Evolutionary conservation across 2,888 invertebrate species (phyloP).

Genomic region (Elmis aenea): DNA sequence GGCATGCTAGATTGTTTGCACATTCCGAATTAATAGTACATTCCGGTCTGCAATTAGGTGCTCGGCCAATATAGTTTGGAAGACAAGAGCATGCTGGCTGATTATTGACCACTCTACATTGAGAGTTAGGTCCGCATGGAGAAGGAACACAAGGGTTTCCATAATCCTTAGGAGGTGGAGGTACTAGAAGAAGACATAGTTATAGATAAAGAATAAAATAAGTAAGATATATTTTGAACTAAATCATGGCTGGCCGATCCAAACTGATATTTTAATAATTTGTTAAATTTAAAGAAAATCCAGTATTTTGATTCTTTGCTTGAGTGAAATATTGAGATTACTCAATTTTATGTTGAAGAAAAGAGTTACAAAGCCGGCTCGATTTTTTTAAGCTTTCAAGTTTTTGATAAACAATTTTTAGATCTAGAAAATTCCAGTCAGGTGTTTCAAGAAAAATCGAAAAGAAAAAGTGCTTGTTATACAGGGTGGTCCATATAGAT

Average conservation of each 20-base stretch:
- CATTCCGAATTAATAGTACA: constrained; percentile 78
- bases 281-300: neutral
- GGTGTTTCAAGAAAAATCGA: too few relatives aligned
- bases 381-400: too few relatives aligned
- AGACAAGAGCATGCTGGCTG: constrained; percentile 84
- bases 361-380: too few relatives aligned
- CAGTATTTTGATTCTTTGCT: too few relatives aligned
- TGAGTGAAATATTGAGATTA: too few relatives aligned
- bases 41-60: constrained; percentile 82
- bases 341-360: too few relatives aligned
- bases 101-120: constrained; percentile 72
- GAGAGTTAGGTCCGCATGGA: constrained; percentile 79
- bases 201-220: constrained; percentile 16
- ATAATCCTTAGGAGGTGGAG: constrained; percentile 41
- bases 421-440: too few relatives aligned
- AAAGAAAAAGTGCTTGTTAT: too few relatives aligned
- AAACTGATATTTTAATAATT: constrained; percentile 1
- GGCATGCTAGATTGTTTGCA: constrained; percentile 73
- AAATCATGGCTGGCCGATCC: neutral
- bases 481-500: too few relatives aligned
- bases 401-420: too few relatives aligned
- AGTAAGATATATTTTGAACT: constrained; percentile 14
- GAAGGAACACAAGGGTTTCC: constrained; percentile 72
- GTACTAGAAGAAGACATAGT: constrained; percentile 40
- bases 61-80: constrained; percentile 74